A percentile compares a stretch with the other conserved stretches of the same genome.
phyloP scores from a whole-genome alignment of 2,797 vertebrate species.

The Myripristis murdjan region DNA sequence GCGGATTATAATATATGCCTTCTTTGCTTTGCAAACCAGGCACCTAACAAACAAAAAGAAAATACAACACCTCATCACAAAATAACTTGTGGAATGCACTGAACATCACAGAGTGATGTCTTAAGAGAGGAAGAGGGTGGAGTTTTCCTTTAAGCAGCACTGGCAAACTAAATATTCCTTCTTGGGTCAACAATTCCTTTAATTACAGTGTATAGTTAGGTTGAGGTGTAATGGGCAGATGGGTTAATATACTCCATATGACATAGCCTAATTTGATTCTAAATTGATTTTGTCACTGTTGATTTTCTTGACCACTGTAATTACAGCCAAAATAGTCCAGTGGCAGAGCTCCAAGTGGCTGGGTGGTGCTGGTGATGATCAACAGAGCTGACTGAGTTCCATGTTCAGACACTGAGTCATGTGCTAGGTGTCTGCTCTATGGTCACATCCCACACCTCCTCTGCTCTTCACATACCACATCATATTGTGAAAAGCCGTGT shows the following conservation, averaged over 20 bases:
- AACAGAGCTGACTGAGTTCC: conserved; percentile 3
- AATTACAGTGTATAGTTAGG: too few species aligned
- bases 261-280: background rate
- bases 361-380: conserved; percentile 29
- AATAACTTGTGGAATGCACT: too few species aligned
- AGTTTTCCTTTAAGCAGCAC: too few species aligned
- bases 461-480: conserved; percentile 6
- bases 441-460: conserved; percentile 21
- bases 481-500: conserved; percentile 5
- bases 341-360: conserved; percentile 7
- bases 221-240: conserved; percentile 27
- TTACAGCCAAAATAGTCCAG: background rate
- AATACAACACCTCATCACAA: too few species aligned
- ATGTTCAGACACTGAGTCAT: conserved; percentile 59
- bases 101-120: too few species aligned
- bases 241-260: background rate
- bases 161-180: too few species aligned
- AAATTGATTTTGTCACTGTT: background rate
- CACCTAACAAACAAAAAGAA: too few species aligned
- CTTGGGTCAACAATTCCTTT: too few species aligned
- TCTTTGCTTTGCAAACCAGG: too few species aligned
- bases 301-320: background rate
- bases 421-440: conserved; percentile 41
- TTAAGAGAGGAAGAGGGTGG: too few species aligned
- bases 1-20: too few species aligned